Percentiles rank a stretch among this genome's conserved stretches.
These are phyloP conservation scores for Hemiprocne comata DNA, from an alignment of 2,113 vertebrate species.

Conservation along the genomic window DNA sequence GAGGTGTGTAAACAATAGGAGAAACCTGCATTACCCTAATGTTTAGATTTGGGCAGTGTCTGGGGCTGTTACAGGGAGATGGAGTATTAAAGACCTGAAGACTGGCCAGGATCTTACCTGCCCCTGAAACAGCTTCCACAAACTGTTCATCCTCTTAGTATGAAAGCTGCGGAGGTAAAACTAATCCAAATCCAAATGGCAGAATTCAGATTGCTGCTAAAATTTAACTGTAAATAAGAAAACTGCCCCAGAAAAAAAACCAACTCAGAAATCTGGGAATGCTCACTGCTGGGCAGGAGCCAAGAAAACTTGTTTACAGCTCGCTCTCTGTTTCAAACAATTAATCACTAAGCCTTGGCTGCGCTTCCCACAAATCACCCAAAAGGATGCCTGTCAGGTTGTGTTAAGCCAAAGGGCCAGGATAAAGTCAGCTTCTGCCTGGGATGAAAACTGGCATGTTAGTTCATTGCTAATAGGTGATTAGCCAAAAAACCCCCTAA, in stretches of 20 bases:
- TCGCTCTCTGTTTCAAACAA: not conserved
- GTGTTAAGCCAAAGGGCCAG: not conserved
- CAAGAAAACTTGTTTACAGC: not conserved
- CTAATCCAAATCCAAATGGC: not conserved
- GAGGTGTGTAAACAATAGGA: not conserved
- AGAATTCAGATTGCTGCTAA: not conserved
- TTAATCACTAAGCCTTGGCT: conserved; percentile 16
- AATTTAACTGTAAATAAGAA: not conserved
- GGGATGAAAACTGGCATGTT: not conserved
- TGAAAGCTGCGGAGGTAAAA: not conserved
- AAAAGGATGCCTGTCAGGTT: not conserved
- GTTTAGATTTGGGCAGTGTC: not conserved
- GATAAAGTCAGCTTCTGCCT: not conserved
- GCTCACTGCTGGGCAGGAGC: not conserved
- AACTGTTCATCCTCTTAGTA: not conserved
- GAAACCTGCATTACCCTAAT: rapidly evolving
- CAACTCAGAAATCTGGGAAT: not conserved
- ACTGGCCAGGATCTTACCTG: not conserved
- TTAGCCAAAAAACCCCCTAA: not conserved
- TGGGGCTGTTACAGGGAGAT: not conserved
- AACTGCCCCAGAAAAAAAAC: not conserved
- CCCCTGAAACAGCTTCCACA: not conserved
- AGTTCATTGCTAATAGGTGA: not conserved
- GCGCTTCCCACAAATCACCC: not conserved
- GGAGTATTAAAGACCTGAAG: not conserved